These are phyloP conservation scores for Beroe ovata DNA, from an alignment of 37 sponge, comb jelly and placozoan species.

Conservation along the genomic window DNA sequence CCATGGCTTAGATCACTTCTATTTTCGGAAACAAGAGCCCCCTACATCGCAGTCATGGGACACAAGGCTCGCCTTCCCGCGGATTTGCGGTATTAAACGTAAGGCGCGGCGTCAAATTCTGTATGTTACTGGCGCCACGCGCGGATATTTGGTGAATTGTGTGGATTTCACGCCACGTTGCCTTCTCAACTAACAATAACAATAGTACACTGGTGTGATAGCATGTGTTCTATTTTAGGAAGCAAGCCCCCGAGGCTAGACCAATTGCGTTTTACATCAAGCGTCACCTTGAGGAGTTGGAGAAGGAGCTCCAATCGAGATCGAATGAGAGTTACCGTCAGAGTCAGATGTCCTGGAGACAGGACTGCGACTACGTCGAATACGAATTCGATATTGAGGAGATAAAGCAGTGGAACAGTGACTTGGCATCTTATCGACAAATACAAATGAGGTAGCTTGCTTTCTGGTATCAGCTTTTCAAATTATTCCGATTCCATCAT, in stretches of 20 bases:
- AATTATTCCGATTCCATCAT: too few species aligned
- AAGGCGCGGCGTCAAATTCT: not conserved
- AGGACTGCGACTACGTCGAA: constrained; percentile 40
- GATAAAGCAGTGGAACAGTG: constrained; percentile 27
- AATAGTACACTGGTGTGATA: not conserved
- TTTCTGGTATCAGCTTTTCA: not conserved
- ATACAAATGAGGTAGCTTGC: constrained; percentile 1
- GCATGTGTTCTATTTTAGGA: constrained; percentile 22
- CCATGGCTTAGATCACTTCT: too few species aligned
- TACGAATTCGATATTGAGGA: constrained; percentile 47
- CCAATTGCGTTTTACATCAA: constrained; percentile 36
- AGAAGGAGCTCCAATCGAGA: constrained; percentile 15
- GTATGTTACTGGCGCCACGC: constrained; percentile 10
- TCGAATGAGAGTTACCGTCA: constrained; percentile 35
- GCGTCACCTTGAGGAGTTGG: constrained; percentile 37
- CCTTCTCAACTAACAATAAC: not conserved
- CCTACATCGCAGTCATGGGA: not conserved
- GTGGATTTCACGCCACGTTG: constrained; percentile 35
- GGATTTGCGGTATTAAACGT: not conserved
- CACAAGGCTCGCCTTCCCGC: not conserved
- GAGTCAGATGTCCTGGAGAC: constrained; percentile 64
- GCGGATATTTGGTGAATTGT: not conserved
- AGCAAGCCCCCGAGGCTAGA: constrained; percentile 45
- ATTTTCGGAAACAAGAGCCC: too few species aligned
- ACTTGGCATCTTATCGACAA: constrained; percentile 2